phyloP scores from a whole-genome alignment of 1,140 invertebrate genomes.

The Piezodorus guildinii region DNA sequence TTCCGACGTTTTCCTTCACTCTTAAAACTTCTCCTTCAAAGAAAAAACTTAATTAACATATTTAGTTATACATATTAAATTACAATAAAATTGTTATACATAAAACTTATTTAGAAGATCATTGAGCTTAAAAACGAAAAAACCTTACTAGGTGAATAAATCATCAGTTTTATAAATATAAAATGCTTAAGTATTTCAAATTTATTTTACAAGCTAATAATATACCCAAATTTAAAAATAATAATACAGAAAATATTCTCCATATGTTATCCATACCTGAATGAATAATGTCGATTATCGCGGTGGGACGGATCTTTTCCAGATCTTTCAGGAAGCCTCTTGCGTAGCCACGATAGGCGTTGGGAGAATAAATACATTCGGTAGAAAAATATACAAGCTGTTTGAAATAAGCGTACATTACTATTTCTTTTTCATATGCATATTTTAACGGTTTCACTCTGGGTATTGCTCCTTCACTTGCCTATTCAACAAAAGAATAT shows the following conservation, averaged over 20 bases:
- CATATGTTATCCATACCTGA: conserved; percentile 51
- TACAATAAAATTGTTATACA: too few relatives aligned
- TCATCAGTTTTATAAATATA: background rate
- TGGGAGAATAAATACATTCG: conserved; percentile 96
- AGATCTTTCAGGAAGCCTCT: conserved; percentile 89
- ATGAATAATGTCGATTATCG: conserved; percentile 96
- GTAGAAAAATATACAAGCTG: conserved; percentile 98
- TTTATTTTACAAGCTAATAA: too few relatives aligned
- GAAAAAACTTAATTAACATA: too few relatives aligned
- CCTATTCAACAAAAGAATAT: conserved; percentile 36
- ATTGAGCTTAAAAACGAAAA: background rate
- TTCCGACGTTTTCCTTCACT: conserved; percentile 66
- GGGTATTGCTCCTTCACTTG: conserved; percentile 75
- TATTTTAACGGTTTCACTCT: conserved; percentile 97
- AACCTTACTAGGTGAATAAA: background rate
- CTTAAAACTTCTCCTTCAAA: conserved; percentile 67
- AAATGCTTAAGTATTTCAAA: too few relatives aligned
- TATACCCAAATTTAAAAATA: background rate
- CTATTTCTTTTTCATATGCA: conserved; percentile 99
- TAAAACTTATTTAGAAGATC: too few relatives aligned
- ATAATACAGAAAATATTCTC: background rate
- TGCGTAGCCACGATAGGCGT: conserved; percentile 93
- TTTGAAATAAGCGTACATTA: conserved; percentile 98
- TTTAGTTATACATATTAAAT: too few relatives aligned
- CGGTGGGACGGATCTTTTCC: conserved; percentile 83